These are phyloP conservation scores for Calidris pygmaea DNA, from an alignment of 2,113 vertebrate genomes.

Conservation along the genomic window DNA sequence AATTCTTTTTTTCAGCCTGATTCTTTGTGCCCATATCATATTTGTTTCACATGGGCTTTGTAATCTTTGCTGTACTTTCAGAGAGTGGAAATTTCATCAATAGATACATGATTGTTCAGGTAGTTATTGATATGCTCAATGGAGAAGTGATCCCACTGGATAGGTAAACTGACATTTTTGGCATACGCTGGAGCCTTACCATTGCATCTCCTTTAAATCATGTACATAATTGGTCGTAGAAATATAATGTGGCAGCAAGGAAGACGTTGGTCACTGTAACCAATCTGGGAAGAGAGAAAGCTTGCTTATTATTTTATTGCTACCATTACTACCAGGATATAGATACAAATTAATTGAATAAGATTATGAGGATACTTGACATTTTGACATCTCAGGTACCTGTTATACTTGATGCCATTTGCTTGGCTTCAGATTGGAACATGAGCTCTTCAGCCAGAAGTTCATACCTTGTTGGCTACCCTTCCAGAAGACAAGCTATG, in stretches of 20 bases:
- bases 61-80: background rate
- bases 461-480: background rate
- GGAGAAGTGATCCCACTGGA: background rate
- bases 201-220: background rate
- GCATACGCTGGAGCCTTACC: background rate
- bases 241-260: background rate
- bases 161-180: background rate
- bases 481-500: background rate
- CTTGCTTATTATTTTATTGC: background rate
- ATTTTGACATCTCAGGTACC: background rate
- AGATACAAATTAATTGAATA: background rate
- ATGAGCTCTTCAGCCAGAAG: background rate
- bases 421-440: background rate
- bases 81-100: background rate
- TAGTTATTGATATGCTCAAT: accelerated
- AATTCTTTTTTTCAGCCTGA: background rate
- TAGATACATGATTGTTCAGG: background rate
- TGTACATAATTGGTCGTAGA: background rate
- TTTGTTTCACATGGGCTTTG: background rate
- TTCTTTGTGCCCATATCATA: background rate
- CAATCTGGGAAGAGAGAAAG: background rate
- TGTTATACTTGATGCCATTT: background rate
- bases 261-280: background rate
- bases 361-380: background rate
- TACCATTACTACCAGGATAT: background rate